Percentiles rank a stretch among this genome's conserved stretches.
phyloP scores from a whole-genome alignment of 2,797 vertebrate species.

The Lophotriccus pileatus region DNA sequence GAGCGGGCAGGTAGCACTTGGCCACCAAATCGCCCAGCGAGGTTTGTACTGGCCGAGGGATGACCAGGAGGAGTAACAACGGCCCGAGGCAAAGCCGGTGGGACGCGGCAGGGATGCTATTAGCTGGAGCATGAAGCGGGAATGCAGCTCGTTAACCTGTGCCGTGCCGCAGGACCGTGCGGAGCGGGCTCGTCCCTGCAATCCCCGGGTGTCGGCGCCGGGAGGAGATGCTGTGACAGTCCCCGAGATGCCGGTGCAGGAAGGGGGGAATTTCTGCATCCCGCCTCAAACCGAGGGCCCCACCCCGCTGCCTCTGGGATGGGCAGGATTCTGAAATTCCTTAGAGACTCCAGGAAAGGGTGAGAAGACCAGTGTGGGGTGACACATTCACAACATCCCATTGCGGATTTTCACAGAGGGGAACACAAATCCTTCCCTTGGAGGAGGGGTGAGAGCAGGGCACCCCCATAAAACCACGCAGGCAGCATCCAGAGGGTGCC shows the following conservation, averaged over 20 bases:
- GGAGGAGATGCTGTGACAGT: background rate
- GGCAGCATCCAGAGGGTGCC: background rate
- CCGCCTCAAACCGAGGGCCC: background rate
- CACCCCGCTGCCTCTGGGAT: too few relatives aligned
- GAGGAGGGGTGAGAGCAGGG: accelerated
- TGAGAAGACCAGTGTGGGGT: background rate
- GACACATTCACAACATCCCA: background rate
- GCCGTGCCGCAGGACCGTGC: accelerated
- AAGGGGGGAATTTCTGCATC: background rate
- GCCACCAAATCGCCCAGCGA: background rate
- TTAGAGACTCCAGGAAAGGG: background rate
- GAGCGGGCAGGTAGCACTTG: background rate
- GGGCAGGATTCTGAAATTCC: background rate
- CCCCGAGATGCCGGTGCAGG: accelerated
- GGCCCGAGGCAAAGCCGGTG: conserved; percentile 31
- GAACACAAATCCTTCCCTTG: background rate
- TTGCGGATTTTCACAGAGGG: background rate
- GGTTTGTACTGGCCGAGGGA: background rate
- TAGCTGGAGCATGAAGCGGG: background rate
- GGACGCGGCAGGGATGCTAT: background rate
- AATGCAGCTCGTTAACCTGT: conserved; percentile 7
- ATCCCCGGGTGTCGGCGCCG: accelerated
- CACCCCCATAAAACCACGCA: accelerated
- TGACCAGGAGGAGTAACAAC: conserved; percentile 26
- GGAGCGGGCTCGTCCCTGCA: accelerated